Base-by-base conservation (phyloP, 2,113 vertebrate genomes). In the Rhea pennata region DNA sequence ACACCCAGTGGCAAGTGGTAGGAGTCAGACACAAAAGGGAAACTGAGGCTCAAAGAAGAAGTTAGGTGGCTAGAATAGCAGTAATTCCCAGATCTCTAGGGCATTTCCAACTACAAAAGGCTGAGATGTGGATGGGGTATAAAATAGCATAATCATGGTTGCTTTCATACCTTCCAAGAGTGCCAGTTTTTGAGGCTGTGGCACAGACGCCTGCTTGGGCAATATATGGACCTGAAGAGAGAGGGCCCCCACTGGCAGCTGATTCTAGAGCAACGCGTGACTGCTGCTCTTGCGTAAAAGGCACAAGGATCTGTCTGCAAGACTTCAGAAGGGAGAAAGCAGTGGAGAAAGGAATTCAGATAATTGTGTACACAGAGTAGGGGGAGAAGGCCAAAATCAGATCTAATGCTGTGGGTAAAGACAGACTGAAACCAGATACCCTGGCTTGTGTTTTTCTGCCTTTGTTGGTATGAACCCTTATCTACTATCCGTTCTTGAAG, bases 361-460 rank as follows among this genome's bases (percentile, higher is more conserved):
- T 77, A 83, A 77, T 94, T 71, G 72, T 56, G 67, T 85, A 54
- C 22, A 48, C 54, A 78, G 31, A n/a, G 61, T 5, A 27, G 4
- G 14, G 2, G 64, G 64, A 59, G 72, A 74, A 53, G 87, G 59
- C 84, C 62, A 64, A 88, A 88, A 75, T 96, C 75, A 73, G 76
- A 73, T 76, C 17, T 48, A 40, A 83, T 15, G 78, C 83, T 23
- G 62, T 0, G 90, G 80, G 66, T 15, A 69, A 4, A 16, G 84
- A 66, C 22, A 71, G 92, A 78, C 92, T 80, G 93, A 95, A 93
- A 94, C 87, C 97, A 93, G 94, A 97, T 77, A 84, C 54, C 42
- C 53, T 53, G 22, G 66, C 75, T 81, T 14, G 31, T 76, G 88
- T 81, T 91, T 88, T 44, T 59, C 76, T 67, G 86, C 62, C 87